Evolutionary conservation across 2,888 invertebrate genomes (phyloP), one percentile per base, ranked within the genome.

Genomic region (Drosophila pseudotakahashii): DNA sequence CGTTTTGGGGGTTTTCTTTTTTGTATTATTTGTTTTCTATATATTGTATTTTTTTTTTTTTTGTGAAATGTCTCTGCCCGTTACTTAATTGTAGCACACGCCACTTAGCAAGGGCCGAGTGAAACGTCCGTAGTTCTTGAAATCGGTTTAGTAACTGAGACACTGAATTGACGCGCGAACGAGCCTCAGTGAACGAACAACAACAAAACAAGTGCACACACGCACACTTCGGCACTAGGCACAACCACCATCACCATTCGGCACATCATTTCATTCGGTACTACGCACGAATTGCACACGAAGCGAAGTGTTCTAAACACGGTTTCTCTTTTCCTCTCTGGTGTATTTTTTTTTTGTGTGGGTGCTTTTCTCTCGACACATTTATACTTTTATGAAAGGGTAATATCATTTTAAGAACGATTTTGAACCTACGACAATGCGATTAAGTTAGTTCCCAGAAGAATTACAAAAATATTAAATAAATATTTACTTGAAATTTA

Each of bases 61-160:
- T 58, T 51, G 45, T 76, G 42, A 66, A 77, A 77, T 70, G 63
- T 64, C 73, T 72, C 52, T 77, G 66, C 77, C 67, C 80, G 81
- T 81, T 86, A 81, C 86, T 82, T 75, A 84, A 84, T 76, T 83
- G 70, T 63, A 75, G 81, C 81, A 81, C 81, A 81, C 79, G 87
- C 81, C 68, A 78, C 79, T 63, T 66, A 79, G 53, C 73, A 59
- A 58, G 76, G 77, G 81, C 75, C 76, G 77, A 73, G 67, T 68
- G 62, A 50, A 75, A 77, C 88, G 84, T 89, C 87, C 81, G 82
- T 76, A 78, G 87, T 78, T 80, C 73, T 89, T 79, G 75, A 86
- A 88, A 81, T 88, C 89, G 89, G 88, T 81, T 84, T 81, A 84
- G 84, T 89, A 83, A 88, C 88, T 89, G 78, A 79, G 50, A 57